Percentiles rank a stretch among this genome's conserved stretches.
Evolutionary conservation across 2,113 vertebrate genomes (phyloP).

Genomic region (Odocoileus virginianus): DNA sequence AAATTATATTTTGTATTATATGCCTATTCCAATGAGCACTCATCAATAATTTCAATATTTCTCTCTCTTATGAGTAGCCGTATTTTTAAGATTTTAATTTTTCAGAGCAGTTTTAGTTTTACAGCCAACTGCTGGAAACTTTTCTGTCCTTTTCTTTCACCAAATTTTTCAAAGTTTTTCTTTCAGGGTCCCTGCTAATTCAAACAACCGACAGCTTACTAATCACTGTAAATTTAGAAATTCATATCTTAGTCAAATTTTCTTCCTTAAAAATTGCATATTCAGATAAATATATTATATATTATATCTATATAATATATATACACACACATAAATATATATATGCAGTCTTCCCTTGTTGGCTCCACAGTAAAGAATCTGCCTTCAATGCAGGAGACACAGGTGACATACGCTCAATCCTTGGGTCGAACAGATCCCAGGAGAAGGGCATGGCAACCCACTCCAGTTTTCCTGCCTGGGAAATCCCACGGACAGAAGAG

Average conservation of each 20-base stretch:
- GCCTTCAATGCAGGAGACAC: background rate
- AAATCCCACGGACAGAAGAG: background rate
- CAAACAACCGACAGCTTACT: background rate
- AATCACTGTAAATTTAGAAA: background rate
- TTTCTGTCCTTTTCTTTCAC: background rate
- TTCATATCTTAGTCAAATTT: background rate
- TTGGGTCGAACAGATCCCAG: background rate
- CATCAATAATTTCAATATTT: background rate
- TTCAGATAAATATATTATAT: background rate
- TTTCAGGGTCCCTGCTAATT: background rate
- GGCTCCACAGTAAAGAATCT: background rate
- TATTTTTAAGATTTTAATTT: background rate
- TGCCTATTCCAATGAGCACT: background rate
- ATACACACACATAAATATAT: background rate
- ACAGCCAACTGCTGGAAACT: background rate
- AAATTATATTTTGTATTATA: background rate
- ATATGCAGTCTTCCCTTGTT: background rate
- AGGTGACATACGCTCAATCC: background rate
- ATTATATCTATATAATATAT: background rate
- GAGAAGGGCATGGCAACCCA: background rate
- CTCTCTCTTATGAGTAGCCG: background rate
- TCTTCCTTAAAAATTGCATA: background rate
- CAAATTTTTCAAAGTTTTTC: background rate
- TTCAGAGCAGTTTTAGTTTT: background rate
- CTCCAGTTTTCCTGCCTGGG: background rate